Base-by-base conservation (phyloP, 1,140 invertebrate genomes). In the Caenorhabditis tropicalis region DNA sequence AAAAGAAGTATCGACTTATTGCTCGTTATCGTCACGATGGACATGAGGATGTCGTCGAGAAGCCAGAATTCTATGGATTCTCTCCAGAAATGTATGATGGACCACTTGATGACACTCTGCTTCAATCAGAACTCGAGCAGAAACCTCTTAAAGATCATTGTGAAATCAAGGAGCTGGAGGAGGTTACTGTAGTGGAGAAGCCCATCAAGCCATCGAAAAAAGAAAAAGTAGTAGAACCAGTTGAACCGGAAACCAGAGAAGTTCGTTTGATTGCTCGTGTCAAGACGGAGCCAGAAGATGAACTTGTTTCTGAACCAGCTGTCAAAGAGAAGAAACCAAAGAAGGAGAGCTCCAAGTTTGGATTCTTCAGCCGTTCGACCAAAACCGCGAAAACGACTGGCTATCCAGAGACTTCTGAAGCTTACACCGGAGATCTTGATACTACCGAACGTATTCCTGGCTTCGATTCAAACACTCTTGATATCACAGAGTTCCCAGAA, bases 41-140 rank as follows among this genome's bases (percentile, higher is more conserved):
- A 65, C 60, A 83, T 19, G 46, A 88, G 39, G 90, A 87, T 84
- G 89, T 88, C 89, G 86, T 87, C 87, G 85, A 88, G 49, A 84
- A 85, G 51, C 79, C 48, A 49, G 48, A 51, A 1, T 0, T 4
- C 1, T 81, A 81, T 12, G 3, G 3, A 33, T 31, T 53, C 24
- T 15, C 48, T 24, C 2, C 48, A 9, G 39, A 82, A 39, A 21
- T 58, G 4, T 82, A 60, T 27, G 79, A 85, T 16, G 83, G 83
- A 53, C 74, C 83, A 24, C 60, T 85, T 15, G 46, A 81, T 21
- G 27, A 60, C 0, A 85, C 27, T 15, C 4, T 5, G 7, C 74
- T 24, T 31, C 24, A 24, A 3, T 12, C 79, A 0, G 83, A 85
- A n/a, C 31, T 85, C 24, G 83, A 85, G 9, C 36, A 39, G 9